These are phyloP conservation scores for Catocala nupta DNA, from an alignment of 2,888 invertebrate genomes.

Conservation along the genomic window DNA sequence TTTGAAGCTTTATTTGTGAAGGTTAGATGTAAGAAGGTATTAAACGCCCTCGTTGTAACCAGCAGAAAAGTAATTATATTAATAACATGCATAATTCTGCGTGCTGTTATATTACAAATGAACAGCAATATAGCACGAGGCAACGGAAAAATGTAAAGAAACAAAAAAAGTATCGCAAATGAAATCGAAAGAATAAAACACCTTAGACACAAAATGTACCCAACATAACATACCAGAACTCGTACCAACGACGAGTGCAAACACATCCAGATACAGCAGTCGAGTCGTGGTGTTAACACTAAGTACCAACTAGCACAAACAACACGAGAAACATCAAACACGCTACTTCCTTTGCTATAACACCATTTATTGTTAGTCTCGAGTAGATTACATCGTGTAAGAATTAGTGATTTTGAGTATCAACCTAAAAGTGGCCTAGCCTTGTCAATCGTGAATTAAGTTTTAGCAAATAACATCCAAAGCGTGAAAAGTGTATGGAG, in stretches of 20 bases:
- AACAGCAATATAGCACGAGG: too few species aligned
- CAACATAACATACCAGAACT: constrained; percentile 82
- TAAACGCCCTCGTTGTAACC: too few species aligned
- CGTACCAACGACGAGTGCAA: constrained; percentile 35
- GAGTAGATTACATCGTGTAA: constrained; percentile 19
- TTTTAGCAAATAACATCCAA: constrained; percentile 70
- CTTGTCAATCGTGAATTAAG: constrained; percentile 35
- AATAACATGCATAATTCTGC: too few species aligned
- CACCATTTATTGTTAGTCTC: constrained; percentile 49
- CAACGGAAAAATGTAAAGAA: neutral
- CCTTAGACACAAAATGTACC: constrained; percentile 79
- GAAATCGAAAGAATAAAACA: constrained; percentile 34
- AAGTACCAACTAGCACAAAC: constrained; percentile 8
- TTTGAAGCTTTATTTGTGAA: too few species aligned
- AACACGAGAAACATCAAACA: constrained; percentile 23
- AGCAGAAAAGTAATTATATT: too few species aligned
- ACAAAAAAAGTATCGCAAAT: constrained; percentile 33
- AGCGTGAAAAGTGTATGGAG: constrained; percentile 52
- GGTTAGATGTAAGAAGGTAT: too few species aligned
- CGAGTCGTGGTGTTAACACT: constrained; percentile 10
- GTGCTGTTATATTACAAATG: too few species aligned
- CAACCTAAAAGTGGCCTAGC: constrained; percentile 28
- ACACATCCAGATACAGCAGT: constrained; percentile 56
- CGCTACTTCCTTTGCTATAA: constrained; percentile 46
- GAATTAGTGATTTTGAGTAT: constrained; percentile 42